These are phyloP conservation scores for Columbina picui DNA, from an alignment of 2,113 vertebrate genomes.

Conservation along the genomic window DNA sequence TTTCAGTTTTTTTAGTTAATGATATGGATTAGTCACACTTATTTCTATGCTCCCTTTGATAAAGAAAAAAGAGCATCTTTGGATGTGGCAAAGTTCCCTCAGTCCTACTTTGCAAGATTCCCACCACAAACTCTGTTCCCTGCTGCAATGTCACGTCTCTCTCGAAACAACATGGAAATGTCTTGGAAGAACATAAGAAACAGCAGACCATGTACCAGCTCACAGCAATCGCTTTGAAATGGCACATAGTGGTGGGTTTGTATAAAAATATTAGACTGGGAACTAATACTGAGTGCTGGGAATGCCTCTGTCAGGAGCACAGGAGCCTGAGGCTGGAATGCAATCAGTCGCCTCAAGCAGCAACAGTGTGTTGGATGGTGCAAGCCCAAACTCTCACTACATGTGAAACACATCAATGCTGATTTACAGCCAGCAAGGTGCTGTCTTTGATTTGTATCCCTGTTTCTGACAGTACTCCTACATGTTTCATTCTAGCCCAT, in stretches of 20 bases:
- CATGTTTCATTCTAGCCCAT: neutral
- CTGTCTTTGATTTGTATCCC: neutral
- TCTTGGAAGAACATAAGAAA: neutral
- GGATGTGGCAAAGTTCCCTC: neutral
- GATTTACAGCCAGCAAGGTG: neutral
- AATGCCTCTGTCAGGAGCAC: neutral
- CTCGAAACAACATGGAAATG: neutral
- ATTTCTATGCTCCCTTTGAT: neutral
- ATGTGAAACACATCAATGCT: neutral
- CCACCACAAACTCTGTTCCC: neutral
- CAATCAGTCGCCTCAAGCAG: neutral
- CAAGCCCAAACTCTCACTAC: rapidly evolving
- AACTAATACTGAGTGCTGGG: neutral
- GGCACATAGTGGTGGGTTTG: neutral
- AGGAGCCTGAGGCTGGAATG: neutral
- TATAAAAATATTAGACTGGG: neutral
- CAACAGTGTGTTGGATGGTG: neutral
- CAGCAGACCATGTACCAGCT: neutral
- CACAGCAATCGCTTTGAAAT: neutral
- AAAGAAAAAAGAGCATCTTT: neutral
- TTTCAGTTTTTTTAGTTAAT: neutral
- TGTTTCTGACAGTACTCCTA: neutral
- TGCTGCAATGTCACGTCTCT: neutral
- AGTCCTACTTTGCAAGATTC: neutral
- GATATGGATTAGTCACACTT: neutral